Base-by-base conservation (phyloP, 1,140 invertebrate species). In the Papilio machaon region DNA sequence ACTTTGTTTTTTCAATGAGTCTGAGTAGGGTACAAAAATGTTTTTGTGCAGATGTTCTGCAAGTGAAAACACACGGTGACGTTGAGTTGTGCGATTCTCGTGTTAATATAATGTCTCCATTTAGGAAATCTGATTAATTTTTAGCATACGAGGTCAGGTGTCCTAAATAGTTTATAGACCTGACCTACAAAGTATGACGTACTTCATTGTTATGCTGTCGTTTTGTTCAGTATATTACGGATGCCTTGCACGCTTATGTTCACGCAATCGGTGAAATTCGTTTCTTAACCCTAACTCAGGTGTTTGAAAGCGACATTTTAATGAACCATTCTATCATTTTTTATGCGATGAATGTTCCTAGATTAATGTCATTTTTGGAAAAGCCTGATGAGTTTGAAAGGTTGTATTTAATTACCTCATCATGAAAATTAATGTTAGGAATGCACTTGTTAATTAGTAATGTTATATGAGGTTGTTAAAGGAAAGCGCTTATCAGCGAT, bases 181-280 rank as follows among this genome's bases (percentile, higher is more conserved):
- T 52, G 74, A 76, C 74, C 74, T 76, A 76, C 43, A 49, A 76
- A 52, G 73, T n/a, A 38, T 76, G 74, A 76, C 74, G 74, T 47
- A 46, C 17, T 19, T 76, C 47, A 76, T 76, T 76, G 74, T 76
- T 76, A 76, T 76, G 54, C 74, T 19, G 73, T 23, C 15, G 73
- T 74, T 76, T 76, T 76, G 43, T 76, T 76, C 19, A 35, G 3
- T 35, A 30, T 52, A 79, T 82, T 79, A 83, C 49, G 58, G 54
- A 86, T 78, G 82, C 81, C 54, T 30, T 35, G 79, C 82, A 70
- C 79, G 75, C 52, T 38, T 58, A 78, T 76, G 83, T 84, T 81
- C 70, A 83, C 84, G 85, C 85, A 88, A 87, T 85, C 84, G 80
- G 84, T 82, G 82, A 85, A 88, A 88, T 87, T 85, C 79, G 77